Conservation (phyloP, 1,140 invertebrate genomes). For the Idris sp. region DNA sequence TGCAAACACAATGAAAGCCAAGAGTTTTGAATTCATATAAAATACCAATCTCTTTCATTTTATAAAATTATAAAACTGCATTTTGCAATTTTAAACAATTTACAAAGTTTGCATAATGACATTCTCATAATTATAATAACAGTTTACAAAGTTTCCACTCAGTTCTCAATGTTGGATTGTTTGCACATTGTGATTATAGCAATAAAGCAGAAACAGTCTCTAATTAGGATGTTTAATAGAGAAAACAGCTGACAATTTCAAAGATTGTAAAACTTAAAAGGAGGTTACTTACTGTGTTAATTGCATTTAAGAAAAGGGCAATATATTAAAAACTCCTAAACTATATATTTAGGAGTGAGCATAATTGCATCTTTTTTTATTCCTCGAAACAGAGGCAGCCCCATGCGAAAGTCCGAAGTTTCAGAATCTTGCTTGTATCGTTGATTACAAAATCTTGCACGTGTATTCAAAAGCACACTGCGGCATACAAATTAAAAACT, state of each 20-base stretch:
- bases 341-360: constrained; percentile 9
- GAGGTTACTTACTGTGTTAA: constrained; percentile 38
- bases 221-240: constrained; percentile 43
- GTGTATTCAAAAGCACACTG: constrained; percentile 9
- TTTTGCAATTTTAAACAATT: background rate
- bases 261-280: constrained; percentile 46
- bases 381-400: constrained; percentile 16
- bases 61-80: background rate
- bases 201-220: constrained; percentile 18
- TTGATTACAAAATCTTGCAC: constrained; percentile 29
- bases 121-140: constrained; percentile 5
- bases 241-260: constrained; percentile 31
- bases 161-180: constrained; percentile 7
- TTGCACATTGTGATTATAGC: constrained; percentile 24
- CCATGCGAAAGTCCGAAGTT: constrained; percentile 25
- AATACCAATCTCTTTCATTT: no score
- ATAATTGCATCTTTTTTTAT: constrained; percentile 37
- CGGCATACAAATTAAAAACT: constrained; percentile 21
- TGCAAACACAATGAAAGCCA: no score
- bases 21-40: no score
- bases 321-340: constrained; percentile 27
- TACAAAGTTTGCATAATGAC: constrained; percentile 2
- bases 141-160: constrained; percentile 8
- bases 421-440: constrained; percentile 15
- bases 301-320: constrained; percentile 31